These are phyloP conservation scores for Leptopilina boulardi DNA, from an alignment of 1,140 invertebrate genomes.

Conservation along the genomic window DNA sequence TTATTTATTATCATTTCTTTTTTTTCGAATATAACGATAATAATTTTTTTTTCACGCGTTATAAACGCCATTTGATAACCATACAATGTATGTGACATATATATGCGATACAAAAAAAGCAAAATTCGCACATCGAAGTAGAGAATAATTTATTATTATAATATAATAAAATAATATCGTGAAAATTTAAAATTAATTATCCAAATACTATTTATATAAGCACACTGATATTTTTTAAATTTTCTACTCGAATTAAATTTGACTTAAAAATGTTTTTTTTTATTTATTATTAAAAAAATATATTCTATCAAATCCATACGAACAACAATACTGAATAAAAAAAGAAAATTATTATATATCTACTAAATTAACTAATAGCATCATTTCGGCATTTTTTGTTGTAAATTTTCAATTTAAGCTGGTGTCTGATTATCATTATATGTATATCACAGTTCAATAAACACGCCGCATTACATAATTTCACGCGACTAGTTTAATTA, in stretches of 20 bases:
- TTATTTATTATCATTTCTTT: slow-evolving; percentile 61
- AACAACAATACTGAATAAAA: background rate
- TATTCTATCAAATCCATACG: background rate
- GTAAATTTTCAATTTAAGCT: background rate
- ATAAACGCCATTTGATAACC: slow-evolving; percentile 10
- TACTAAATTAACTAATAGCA: slow-evolving; percentile 8
- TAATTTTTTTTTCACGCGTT: slow-evolving; percentile 35
- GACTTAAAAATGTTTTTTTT: background rate
- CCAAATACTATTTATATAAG: background rate
- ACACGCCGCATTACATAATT: slow-evolving; percentile 1
- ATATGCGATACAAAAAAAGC: background rate
- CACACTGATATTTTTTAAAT: too few species aligned
- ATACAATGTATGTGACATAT: slow-evolving; percentile 16
- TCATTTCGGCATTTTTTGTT: slow-evolving; percentile 1
- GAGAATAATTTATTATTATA: too few species aligned
- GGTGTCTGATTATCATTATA: background rate
- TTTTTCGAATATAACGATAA: slow-evolving; percentile 49
- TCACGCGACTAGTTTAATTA: slow-evolving; percentile 24
- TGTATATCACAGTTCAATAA: slow-evolving; percentile 20
- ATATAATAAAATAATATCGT: too few species aligned
- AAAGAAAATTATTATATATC: background rate
- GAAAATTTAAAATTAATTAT: too few species aligned
- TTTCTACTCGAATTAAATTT: background rate
- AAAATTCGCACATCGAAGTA: background rate
- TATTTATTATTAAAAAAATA: background rate